phyloP scores from a whole-genome alignment of 2,113 vertebrate genomes.

The Raphicerus campestris region DNA sequence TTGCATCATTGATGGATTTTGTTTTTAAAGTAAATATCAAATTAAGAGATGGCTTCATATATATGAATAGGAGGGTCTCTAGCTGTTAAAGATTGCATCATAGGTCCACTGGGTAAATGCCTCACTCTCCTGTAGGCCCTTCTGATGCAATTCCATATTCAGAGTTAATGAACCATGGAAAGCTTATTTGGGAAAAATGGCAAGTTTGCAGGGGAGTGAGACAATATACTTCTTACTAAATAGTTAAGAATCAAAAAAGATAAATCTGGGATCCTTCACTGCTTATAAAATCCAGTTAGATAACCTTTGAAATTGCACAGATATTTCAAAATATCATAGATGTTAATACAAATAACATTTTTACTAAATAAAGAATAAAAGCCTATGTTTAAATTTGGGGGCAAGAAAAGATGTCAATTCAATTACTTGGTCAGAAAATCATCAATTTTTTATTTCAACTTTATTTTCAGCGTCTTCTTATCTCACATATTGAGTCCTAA shows the following conservation, averaged over 20 bases:
- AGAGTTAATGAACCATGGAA: slow-evolving; percentile 7
- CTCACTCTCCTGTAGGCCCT: not conserved
- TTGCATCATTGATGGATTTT: not conserved
- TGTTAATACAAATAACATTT: not conserved
- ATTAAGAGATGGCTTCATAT: not conserved
- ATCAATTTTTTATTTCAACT: not conserved
- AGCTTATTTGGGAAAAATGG: not conserved
- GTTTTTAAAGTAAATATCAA: not conserved
- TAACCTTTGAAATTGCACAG: not conserved
- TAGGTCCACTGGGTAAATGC: not conserved
- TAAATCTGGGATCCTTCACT: not conserved
- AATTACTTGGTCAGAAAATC: not conserved
- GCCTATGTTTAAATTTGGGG: not conserved
- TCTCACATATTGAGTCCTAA: not conserved
- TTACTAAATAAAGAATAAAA: not conserved
- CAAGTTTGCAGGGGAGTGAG: not conserved
- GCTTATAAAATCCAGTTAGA: not conserved
- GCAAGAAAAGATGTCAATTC: not conserved
- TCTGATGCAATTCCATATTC: not conserved
- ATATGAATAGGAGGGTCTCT: not conserved
- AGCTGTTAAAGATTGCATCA: not conserved
- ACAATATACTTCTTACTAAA: not conserved
- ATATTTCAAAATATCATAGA: not conserved
- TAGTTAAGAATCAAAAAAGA: not conserved
- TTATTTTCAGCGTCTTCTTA: not conserved